phyloP scores from a whole-genome alignment of 2,888 invertebrate genomes.

The Lycaena phlaeas region DNA sequence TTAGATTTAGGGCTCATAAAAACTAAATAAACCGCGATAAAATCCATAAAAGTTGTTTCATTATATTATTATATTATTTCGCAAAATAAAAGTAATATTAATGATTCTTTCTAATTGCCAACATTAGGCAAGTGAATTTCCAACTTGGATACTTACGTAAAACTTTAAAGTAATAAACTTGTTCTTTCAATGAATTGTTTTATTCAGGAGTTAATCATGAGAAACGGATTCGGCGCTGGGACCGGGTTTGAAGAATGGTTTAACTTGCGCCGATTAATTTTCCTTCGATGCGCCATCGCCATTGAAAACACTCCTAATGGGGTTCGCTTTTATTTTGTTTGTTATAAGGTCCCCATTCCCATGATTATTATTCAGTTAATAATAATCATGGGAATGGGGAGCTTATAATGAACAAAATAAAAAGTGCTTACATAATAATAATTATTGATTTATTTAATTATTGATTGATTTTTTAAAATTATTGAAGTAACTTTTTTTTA shows the following conservation, averaged over 20 bases:
- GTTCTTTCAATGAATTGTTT: slow-evolving; percentile 48
- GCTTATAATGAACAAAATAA: too few relatives aligned
- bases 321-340: slow-evolving; percentile 33
- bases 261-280: slow-evolving; percentile 36
- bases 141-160: slow-evolving; percentile 1
- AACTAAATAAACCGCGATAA: too few relatives aligned
- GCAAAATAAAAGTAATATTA: background rate
- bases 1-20: too few relatives aligned
- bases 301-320: slow-evolving; percentile 12
- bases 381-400: too few relatives aligned
- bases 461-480: too few relatives aligned
- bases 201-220: slow-evolving; percentile 53
- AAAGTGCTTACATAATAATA: too few relatives aligned
- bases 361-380: too few relatives aligned
- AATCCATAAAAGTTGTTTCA: too few relatives aligned
- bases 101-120: slow-evolving; percentile 13
- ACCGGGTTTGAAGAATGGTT: slow-evolving; percentile 34
- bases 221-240: slow-evolving; percentile 24
- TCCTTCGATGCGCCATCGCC: slow-evolving; percentile 24
- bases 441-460: too few relatives aligned
- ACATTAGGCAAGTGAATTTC: background rate
- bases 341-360: background rate
- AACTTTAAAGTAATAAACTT: slow-evolving; percentile 13
- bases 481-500: too few relatives aligned
- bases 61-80: too few relatives aligned